Base-by-base conservation (phyloP, 2,113 vertebrate species). In the Lutjanus erythropterus region DNA sequence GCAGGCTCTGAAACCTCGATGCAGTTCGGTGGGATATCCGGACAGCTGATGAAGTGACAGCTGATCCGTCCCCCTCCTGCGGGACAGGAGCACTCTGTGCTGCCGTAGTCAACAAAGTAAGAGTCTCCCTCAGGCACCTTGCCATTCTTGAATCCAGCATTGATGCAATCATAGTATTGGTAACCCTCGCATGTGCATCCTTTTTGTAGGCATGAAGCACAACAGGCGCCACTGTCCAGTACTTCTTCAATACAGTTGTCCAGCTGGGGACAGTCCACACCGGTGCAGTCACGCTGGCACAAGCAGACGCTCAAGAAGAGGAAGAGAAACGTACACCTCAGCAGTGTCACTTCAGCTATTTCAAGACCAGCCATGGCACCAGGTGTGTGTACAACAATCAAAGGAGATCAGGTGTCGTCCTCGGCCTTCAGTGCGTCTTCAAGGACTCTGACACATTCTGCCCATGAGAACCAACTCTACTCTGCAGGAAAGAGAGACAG, bases 71-170 rank as follows among this genome's bases (percentile, higher is more conserved):
- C 97, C 0, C 98, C 98, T 0, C 97, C 97, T 0, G 88, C 88
- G 0, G 98, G 97, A 80, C 98, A 99, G 0, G 95, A 96, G 84
- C 98, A 99, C 88, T 99, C 97, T 0, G 98, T 99, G 88, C 97
- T 99, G 75, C 98, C 97, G 0, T 98, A 99, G 90, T 99, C 98
- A 64, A 99, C 97, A 0, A 98, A 97, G 89, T 99, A 99, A 18
- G 97, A 97, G 71, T 97, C 95, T 1, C 97, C 97, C 19, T 98
- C 97, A 0, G 96, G 97, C 9, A 99, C 97, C 4, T 96, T 97
- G 61, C 98, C 97, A 0, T 96, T 95, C 91, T 94, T 71, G 11
- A 98, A 99, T 62, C 98, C 98, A 0, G 96, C 97, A 2, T 95
- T 96, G 84, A 97, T 68, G 3, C 98, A 99, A 88, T 99, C 98